Evolutionary conservation across 2,113 vertebrate species (phyloP), one percentile per base, ranked within the genome.

Genomic region (Clarias gariepinus): DNA sequence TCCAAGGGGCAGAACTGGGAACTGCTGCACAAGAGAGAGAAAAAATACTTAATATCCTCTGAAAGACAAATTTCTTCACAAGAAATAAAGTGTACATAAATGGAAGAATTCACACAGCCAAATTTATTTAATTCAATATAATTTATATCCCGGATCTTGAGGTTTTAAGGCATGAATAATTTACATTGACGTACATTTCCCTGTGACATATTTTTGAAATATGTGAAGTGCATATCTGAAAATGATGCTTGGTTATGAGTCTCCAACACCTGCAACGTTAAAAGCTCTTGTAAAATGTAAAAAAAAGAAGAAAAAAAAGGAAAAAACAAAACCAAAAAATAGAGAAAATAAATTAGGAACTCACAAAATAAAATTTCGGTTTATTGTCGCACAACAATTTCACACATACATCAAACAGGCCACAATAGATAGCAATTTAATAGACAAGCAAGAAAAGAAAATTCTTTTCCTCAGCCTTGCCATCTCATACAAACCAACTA

Each of bases 361-460:
- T 91, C 90, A 89, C 91, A 91, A 93, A 92, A 94, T 91, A 91
- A 92, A 93, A 93, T 90, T 87, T 91, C 84, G 91, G 90, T 94
- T 94, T 93, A 94, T 94, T 93, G 90, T 91, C 89, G 88, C 88
- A 92, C 91, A 94, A 94, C 91, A 90, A 92, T 89, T 91, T 88
- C 60, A 90, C 90, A 93, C 91, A 92, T 90, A 93, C 91, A 92
- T 89, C 87, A 91, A 92, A 91, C 89, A 93, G 91, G 90, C 90
- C 89, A 90, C 90, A 88, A 93, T 90, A 92, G 91, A 94, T 89
- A 91, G 92, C 91, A 89, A 91, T 93, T 91, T 88, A 89, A 83
- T 60, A 85, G 89, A 91, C 92, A 91, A 91, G 88, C 90, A 86
- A 90, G 88, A 89, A 90, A 91, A 89, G 81, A 90, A 87, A 89